Base-by-base conservation (phyloP, 2,888 invertebrate genomes). In the Phortica okadai region DNA sequence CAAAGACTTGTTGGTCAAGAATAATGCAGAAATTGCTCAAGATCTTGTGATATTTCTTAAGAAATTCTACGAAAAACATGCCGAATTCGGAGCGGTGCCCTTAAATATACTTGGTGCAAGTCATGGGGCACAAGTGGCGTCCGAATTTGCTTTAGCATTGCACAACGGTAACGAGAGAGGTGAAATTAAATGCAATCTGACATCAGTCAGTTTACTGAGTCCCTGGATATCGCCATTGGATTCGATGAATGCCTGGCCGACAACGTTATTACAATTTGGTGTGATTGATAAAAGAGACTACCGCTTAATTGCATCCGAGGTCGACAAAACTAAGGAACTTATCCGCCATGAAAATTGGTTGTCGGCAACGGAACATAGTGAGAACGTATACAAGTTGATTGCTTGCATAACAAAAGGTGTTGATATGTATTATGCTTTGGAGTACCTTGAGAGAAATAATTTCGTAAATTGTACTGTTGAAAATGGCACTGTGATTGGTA, bases 71-170 rank as follows among this genome's bases (percentile, higher is more conserved):
- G 84, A 92, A 42, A 89, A 92, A n/a, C 92, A 95, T 85, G 93
- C 95, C 0, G 93, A 94, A 81, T 97, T 97, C 86, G 93, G 93
- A 89, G 92, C 91, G 14, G 93, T 95, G 0, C 95, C 96, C 0
- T 92, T 96, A 54, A 97, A 97, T 88, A 96, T 97, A 79, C 95
- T 96, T 86, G 95, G 95, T n/a, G 97, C 98, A 90, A 97, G 97
- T 0, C 97, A 97, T 90, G 97, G 97, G 97, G 97, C 1, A 98
- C 21, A 98, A 92, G 97, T 97, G 97, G 95, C 96, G 0, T 94
- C 95, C 0, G 96, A 96, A 84, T 97, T 97, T 90, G 96, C 95
- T 90, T 93, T 84, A 25, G 87, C 89, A 42, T 79, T 90, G 70
- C 73, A 90, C 62, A 84, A 95, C 94, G 95, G 94, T 4, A 94